These are phyloP conservation scores for Trinorchestia longiramus DNA, from an alignment of 1,140 invertebrate species.

Conservation along the genomic window DNA sequence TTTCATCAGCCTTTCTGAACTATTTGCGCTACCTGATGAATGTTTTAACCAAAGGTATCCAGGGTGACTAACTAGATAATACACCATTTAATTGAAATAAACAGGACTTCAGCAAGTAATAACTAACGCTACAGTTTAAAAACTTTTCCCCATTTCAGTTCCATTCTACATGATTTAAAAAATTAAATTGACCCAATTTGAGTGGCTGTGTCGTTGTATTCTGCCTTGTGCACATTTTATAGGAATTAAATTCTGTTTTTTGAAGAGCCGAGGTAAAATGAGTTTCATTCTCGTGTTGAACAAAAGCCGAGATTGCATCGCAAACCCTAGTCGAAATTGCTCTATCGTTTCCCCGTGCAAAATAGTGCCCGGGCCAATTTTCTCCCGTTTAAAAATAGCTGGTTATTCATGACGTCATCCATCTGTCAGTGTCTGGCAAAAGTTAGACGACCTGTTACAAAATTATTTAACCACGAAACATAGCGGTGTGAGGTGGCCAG, in stretches of 20 bases:
- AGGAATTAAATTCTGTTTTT: neutral
- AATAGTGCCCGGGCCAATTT: neutral
- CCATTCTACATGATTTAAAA: neutral
- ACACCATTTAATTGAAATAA: neutral
- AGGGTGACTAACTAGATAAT: neutral
- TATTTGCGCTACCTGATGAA: neutral
- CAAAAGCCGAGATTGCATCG: neutral
- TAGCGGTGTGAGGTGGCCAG: neutral
- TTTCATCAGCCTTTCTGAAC: neutral
- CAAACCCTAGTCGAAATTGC: neutral
- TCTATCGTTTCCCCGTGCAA: neutral
- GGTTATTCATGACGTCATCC: slow-evolving; percentile 41
- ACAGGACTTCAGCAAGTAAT: neutral
- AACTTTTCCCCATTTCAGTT: neutral
- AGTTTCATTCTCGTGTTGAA: neutral
- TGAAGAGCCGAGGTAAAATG: neutral
- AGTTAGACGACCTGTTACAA: neutral
- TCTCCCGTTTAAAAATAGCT: neutral
- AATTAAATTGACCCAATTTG: neutral
- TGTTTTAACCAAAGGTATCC: neutral
- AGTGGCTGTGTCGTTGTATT: neutral
- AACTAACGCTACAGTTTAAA: neutral
- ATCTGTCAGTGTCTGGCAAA: neutral
- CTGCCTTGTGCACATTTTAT: neutral
- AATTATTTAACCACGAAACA: neutral